Conservation (phyloP, 1,140 invertebrate species). For the Drosophila mayri region DNA sequence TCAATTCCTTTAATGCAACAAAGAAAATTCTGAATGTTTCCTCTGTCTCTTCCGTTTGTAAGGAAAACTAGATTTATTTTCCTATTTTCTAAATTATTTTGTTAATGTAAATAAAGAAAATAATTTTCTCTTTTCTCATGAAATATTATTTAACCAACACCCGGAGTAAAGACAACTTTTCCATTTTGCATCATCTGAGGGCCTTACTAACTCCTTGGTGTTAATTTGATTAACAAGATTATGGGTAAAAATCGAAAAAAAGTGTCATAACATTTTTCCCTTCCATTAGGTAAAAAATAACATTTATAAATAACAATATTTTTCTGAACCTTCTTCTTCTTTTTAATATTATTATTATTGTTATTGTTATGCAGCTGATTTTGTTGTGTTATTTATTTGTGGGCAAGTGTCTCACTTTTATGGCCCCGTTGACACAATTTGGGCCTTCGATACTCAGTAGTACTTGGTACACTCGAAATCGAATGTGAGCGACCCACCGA, state of each 20-base stretch:
- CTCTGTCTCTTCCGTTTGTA: too few species aligned
- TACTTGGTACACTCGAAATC: background rate
- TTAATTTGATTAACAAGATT: slow-evolving; percentile 39
- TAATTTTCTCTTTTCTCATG: background rate
- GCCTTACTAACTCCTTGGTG: slow-evolving; percentile 6
- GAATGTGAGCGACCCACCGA: slow-evolving; percentile 25
- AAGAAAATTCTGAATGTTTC: too few species aligned
- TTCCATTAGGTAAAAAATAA: slow-evolving; percentile 19
- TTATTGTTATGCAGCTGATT: slow-evolving; percentile 5
- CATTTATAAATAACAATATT: background rate
- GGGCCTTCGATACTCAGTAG: slow-evolving; percentile 1
- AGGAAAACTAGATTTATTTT: background rate
- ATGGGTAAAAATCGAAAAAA: background rate
- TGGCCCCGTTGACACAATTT: slow-evolving; percentile 44
- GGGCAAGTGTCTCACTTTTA: slow-evolving; percentile 10
- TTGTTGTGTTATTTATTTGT: background rate
- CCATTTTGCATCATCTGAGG: background rate
- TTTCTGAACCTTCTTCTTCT: background rate
- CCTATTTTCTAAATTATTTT: background rate
- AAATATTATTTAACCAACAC: background rate
- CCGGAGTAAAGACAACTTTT: background rate
- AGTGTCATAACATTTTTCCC: slow-evolving; percentile 12
- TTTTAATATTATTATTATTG: background rate
- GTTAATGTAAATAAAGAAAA: background rate
- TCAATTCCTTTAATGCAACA: too few species aligned